Conservation (phyloP, 2,113 vertebrate genomes). For the Microtus oregoni region DNA sequence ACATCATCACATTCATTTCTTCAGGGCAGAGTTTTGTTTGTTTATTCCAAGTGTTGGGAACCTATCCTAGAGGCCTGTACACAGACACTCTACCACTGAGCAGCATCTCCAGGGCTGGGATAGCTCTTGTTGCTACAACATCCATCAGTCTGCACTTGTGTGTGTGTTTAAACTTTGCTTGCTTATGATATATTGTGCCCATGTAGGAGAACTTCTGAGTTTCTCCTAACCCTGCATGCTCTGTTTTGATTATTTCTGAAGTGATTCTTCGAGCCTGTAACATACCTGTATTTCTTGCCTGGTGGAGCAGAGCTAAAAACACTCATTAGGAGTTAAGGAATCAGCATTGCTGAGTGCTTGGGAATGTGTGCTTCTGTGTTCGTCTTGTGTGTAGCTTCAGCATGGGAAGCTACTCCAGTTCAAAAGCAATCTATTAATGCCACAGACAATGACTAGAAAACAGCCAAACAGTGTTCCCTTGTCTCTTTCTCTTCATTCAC, state of each 20-base stretch:
- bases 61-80: neutral
- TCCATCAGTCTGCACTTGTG: slow-evolving; percentile 33
- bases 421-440: slow-evolving; percentile 62
- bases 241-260: slow-evolving; percentile 70
- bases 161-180: slow-evolving; percentile 51
- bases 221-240: neutral
- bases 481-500: neutral
- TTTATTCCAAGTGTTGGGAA: neutral
- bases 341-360: slow-evolving; percentile 47
- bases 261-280: slow-evolving; percentile 21
- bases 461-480: neutral
- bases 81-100: neutral
- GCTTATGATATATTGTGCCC: slow-evolving; percentile 23
- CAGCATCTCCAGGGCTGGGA: neutral
- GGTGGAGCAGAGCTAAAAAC: slow-evolving; percentile 73
- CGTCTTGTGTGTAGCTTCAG: slow-evolving; percentile 56
- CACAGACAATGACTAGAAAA: slow-evolving; percentile 65
- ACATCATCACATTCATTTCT: neutral
- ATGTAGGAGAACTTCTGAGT: slow-evolving; percentile 8
- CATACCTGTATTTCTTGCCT: slow-evolving; percentile 46
- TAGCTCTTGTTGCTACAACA: slow-evolving; percentile 16
- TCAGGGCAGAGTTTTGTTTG: neutral
- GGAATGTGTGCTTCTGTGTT: slow-evolving; percentile 58
- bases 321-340: slow-evolving; percentile 58
- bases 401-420: slow-evolving; percentile 58